Conservation (phyloP, 2,113 vertebrate species). For the Leptocoma aspasia region DNA sequence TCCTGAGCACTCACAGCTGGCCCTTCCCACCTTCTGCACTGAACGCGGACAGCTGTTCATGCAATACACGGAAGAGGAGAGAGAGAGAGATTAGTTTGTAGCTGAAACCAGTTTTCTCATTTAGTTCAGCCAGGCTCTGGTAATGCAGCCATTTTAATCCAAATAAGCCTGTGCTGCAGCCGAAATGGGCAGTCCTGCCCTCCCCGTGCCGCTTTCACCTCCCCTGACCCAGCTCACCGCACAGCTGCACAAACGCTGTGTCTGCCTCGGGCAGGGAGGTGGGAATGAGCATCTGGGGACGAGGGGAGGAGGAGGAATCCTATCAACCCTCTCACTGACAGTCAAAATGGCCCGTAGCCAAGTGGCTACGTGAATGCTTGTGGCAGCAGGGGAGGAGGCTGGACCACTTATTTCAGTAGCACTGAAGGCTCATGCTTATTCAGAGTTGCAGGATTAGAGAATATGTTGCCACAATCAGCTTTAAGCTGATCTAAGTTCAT, state of each 20-base stretch:
- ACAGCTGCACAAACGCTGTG: neutral
- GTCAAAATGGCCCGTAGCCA: slow-evolving; percentile 2
- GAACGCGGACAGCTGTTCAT: neutral
- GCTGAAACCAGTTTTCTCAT: slow-evolving; percentile 8
- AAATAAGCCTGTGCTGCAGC: neutral
- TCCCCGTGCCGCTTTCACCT: neutral
- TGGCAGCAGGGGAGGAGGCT: slow-evolving; percentile 14
- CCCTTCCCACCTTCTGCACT: neutral
- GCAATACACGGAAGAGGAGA: neutral
- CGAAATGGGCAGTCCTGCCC: slow-evolving; percentile 24
- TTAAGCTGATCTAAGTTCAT: neutral
- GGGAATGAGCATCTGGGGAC: neutral
- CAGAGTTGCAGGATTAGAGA: neutral
- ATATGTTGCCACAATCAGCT: neutral
- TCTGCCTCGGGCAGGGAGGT: neutral
- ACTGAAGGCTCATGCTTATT: neutral
- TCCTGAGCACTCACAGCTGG: neutral
- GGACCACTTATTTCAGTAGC: neutral
- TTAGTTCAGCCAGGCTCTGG: neutral
- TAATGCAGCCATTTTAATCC: slow-evolving; percentile 33
- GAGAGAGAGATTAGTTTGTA: neutral
- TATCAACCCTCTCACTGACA: neutral
- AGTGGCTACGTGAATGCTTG: neutral
- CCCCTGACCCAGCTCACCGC: neutral
- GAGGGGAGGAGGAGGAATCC: neutral